Base-by-base conservation (phyloP, 30 jellyfish, hydroid and myxozoan species). In the Catostylus mosaicus region DNA sequence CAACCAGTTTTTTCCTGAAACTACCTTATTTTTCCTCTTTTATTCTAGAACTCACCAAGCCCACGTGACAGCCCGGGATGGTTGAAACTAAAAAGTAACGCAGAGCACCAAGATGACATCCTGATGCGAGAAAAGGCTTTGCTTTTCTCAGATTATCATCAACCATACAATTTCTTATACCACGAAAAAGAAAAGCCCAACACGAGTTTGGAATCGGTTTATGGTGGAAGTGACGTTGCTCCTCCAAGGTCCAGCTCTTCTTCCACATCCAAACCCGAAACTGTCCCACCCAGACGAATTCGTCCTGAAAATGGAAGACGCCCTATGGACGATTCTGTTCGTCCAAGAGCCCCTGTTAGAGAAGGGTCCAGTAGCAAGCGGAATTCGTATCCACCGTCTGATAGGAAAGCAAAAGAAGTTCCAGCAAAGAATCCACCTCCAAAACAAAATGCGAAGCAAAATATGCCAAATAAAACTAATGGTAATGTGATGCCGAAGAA, bases 31-130 rank as follows among this genome's bases (percentile, higher is more conserved):
- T n/a, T n/a, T n/a, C n/a, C n/a, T n/a, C n/a, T n/a, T n/a, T n/a
- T n/a, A n/a, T n/a, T 16, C 63, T 68, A 85, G 95, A 75, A 73
- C 16, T 91, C 99, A 2, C 99, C 99, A 2, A 96, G 84, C 62
- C 97, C 97, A 8, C 77, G 97, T 2, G 84, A 94, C 22, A 88
- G 97, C 51, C 99, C 99, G 18, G 99, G 99, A 19, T 94, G 99
- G 99, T 65, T 97, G 60, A 94, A 94, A 63, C 82, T 94, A 38
- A 88, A 83, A 78, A 94, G 97, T 75, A 75, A 88, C 64, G 99
- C 99, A 4, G 97, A 89, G 9, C 99, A 89, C 84, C 96, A 90
- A 33, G 90, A 84, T 57, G 85, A 88, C 26, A 57, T 88, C 79
- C 57, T 94, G 22, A 65, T 94, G 88, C 85, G 85, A 50, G 99